phyloP scores from a whole-genome alignment of 2,797 vertebrate genomes.

The Dicrostonyx torquatus region DNA sequence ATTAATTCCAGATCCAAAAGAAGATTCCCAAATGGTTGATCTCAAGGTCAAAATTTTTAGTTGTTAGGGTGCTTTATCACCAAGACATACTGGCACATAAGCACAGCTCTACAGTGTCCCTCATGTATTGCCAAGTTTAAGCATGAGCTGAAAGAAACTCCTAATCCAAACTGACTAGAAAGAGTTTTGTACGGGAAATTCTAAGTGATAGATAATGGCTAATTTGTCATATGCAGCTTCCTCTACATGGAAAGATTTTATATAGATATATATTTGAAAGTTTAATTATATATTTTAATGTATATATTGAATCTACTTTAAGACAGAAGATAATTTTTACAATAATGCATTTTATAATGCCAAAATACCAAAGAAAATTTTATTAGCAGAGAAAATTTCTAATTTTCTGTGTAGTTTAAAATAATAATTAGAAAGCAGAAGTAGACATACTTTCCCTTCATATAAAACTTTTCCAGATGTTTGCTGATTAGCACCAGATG shows the following conservation, averaged over 20 bases:
- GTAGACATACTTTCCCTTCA: slow-evolving; percentile 94
- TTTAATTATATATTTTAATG: neutral
- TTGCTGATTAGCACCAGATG: slow-evolving; percentile 93
- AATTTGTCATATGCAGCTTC: neutral
- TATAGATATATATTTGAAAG: neutral
- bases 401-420: slow-evolving; percentile 29
- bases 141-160: neutral
- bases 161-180: slow-evolving; percentile 13
- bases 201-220: slow-evolving; percentile 15
- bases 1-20: slow-evolving; percentile 45
- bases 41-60: slow-evolving; percentile 7
- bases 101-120: neutral
- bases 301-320: neutral
- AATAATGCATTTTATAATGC: slow-evolving; percentile 58
- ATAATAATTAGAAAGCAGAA: slow-evolving; percentile 58
- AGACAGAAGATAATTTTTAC: neutral
- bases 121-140: slow-evolving; percentile 38
- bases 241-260: neutral
- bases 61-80: neutral
- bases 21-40: slow-evolving; percentile 12
- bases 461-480: slow-evolving; percentile 95
- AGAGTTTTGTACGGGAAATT: neutral
- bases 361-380: slow-evolving; percentile 27
- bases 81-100: slow-evolving; percentile 10
- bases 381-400: slow-evolving; percentile 52